These are phyloP conservation scores for Babyrousa celebensis DNA, from an alignment of 2,797 vertebrate species.

Conservation along the genomic window DNA sequence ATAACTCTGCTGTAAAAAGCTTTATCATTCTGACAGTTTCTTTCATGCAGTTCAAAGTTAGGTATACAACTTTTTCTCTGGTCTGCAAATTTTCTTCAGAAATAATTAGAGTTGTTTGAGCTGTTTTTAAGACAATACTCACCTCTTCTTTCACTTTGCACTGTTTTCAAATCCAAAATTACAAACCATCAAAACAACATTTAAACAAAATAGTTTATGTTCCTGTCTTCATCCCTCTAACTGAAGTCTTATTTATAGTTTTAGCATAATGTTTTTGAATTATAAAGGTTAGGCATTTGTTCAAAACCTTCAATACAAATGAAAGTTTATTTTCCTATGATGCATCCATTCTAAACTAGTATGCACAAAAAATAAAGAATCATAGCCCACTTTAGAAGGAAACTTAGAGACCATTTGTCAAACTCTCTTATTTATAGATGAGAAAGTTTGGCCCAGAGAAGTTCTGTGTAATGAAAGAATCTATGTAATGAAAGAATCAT, in stretches of 20 bases:
- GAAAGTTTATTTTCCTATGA: constrained; percentile 72
- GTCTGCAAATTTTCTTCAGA: constrained; percentile 27
- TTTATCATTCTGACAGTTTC: constrained; percentile 35
- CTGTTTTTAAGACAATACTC: not conserved
- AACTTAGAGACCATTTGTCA: constrained; percentile 52
- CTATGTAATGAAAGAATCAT: constrained; percentile 73
- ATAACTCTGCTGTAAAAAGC: not conserved
- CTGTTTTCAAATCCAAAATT: not conserved
- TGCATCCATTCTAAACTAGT: constrained; percentile 46
- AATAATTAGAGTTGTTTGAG: not conserved
- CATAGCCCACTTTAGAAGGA: constrained; percentile 49
- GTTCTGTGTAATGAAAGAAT: constrained; percentile 5
- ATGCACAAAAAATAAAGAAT: constrained; percentile 53
- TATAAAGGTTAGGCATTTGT: constrained; percentile 37
- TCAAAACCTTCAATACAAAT: not conserved
- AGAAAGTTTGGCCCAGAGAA: constrained; percentile 54
- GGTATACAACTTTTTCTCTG: not conserved
- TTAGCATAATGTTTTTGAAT: constrained; percentile 27
- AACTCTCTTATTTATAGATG: constrained; percentile 71
- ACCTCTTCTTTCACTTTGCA: not conserved
- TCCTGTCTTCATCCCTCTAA: not conserved
- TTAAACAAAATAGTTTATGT: not conserved
- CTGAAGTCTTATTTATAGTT: constrained; percentile 31
- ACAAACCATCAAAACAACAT: not conserved
- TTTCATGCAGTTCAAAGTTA: not conserved